Evolutionary conservation across 2,797 vertebrate genomes (phyloP), one percentile per base, ranked within the genome.

Genomic region (Anniella stebbinsi): DNA sequence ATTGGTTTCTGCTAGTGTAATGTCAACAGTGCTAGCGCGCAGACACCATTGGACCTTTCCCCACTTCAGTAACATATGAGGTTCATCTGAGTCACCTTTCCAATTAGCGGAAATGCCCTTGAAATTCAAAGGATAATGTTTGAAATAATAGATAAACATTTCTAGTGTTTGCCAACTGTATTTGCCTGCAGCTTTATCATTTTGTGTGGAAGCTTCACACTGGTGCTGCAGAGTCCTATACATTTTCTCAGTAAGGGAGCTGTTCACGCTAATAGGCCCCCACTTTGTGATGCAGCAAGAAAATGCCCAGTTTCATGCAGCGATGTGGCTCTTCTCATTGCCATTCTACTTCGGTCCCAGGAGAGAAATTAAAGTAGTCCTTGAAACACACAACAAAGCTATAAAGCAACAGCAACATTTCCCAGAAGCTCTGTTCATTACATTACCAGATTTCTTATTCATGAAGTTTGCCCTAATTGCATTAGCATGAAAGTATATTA

Each of bases 381-480:
- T 87, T 93, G 90, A 92, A 86, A 95, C 45, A 88, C 28, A 90
- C 45, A 92, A 87, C 17, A 91, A 92, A 94, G 84, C 13, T 70
- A 88, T 90, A 94, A 95, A 93, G 67, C 57, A 96, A 82, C 88
- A 90, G 92, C 87, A 94, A 21, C 63, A 87, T 93, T 91, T 96
- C 93, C 75, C 90, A 95, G 83, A 93, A 80, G n/a, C 36, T 94
- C 90, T 28, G 0, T 93, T 95, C 94, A 96, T 92, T 95, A 17
- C 21, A 89, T 92, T 95, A 89, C 30, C 41, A 92, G 67, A 85
- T 89, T 94, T 95, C 92, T 96, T 95, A 96, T 95, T 96, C 57
- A 93, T 94, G 89, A 94, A 92, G 17, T 95, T 96, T 93, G 15
- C 48, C 94, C 57, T 95, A 94, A 95, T 95, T 91, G 80, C 69